Conservation (phyloP, 2,888 invertebrate species). For the Noctua janthe region DNA sequence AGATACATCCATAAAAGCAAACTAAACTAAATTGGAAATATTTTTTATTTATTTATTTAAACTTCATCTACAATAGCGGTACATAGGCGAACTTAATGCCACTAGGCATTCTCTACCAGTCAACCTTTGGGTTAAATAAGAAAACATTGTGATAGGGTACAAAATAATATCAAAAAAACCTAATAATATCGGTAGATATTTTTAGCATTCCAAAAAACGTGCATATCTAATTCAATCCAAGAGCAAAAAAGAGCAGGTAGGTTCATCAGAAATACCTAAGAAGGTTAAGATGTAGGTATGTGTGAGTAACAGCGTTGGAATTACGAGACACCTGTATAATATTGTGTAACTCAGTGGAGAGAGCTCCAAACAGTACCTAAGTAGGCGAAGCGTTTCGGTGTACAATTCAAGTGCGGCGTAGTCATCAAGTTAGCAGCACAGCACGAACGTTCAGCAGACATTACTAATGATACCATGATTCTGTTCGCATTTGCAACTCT, state of each 20-base stretch:
- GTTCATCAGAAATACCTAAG: constrained; percentile 42
- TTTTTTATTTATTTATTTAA: too few species aligned
- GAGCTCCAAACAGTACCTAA: constrained; percentile 9
- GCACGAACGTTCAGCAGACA: constrained; percentile 49
- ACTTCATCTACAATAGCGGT: too few species aligned
- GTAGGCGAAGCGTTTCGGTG: constrained; percentile 23
- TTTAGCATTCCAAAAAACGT: constrained; percentile 43
- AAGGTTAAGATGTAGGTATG: constrained; percentile 12
- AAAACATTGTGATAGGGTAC: too few species aligned
- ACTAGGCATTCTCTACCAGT: too few species aligned
- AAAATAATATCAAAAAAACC: too few species aligned
- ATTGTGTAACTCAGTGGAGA: constrained; percentile 38
- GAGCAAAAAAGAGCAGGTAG: constrained; percentile 41
- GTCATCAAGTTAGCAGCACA: constrained; percentile 52
- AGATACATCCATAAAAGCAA: constrained; percentile 45
- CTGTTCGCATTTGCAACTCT: constrained; percentile 71
- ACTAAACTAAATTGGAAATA: constrained; percentile 47
- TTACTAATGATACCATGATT: constrained; percentile 66
- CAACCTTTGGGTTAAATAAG: too few species aligned
- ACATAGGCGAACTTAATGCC: too few species aligned
- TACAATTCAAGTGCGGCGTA: constrained; percentile 27
- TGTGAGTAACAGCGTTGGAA: constrained; percentile 43
- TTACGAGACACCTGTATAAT: constrained; percentile 34
- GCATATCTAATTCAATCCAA: constrained; percentile 21
- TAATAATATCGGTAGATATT: constrained; percentile 3